Conservation (phyloP, 2,888 invertebrate species). For the Apamea anceps region DNA sequence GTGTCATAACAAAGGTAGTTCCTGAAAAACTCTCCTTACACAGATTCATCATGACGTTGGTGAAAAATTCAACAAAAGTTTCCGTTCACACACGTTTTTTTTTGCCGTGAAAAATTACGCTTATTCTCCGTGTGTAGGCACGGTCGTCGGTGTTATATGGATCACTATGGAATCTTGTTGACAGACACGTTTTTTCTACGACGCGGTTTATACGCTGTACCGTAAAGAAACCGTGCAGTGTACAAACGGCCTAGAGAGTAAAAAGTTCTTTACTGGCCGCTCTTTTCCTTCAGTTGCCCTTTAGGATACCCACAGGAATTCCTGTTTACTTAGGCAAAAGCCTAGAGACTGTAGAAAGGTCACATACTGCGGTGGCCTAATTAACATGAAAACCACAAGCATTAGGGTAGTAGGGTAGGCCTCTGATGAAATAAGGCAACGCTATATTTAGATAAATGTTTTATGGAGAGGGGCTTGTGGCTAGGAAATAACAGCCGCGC, state of each 20-base stretch:
- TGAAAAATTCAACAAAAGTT: neutral
- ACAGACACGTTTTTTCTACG: too few relatives aligned
- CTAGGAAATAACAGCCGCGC: too few relatives aligned
- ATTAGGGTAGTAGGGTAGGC: neutral
- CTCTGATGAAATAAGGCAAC: neutral
- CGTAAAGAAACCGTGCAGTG: too few relatives aligned
- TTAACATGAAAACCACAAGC: slow-evolving; percentile 9
- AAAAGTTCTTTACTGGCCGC: neutral
- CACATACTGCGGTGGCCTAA: neutral
- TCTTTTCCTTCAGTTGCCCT: neutral
- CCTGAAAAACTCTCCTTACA: neutral
- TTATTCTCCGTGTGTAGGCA: too few relatives aligned
- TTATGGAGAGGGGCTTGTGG: neutral
- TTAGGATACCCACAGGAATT: slow-evolving; percentile 21
- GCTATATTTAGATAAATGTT: neutral
- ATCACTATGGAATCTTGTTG: too few relatives aligned
- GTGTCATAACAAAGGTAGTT: neutral
- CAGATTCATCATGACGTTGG: neutral
- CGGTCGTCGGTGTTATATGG: too few relatives aligned
- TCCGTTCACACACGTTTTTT: neutral
- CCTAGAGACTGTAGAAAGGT: neutral
- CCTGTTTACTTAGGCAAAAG: neutral
- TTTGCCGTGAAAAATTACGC: too few relatives aligned
- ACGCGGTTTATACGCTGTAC: too few relatives aligned
- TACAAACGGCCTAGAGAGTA: neutral